phyloP scores from a whole-genome alignment of 2,888 invertebrate genomes.

The Euclidia mi region DNA sequence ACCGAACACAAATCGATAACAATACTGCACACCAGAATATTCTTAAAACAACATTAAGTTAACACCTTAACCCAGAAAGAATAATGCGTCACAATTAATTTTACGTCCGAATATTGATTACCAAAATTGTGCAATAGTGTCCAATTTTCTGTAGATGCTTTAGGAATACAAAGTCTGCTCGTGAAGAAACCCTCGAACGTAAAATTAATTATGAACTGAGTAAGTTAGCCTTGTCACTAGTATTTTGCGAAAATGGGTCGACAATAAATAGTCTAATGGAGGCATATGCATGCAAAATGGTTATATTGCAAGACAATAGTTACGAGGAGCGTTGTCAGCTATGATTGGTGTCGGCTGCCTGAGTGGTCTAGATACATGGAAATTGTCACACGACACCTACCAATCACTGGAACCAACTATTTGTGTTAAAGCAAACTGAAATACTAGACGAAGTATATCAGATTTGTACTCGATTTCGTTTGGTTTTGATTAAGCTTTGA shows the following conservation, averaged over 20 bases:
- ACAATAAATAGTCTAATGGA: constrained; percentile 47
- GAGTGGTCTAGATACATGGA: constrained; percentile 58
- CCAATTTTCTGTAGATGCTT: neutral
- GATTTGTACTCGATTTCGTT: constrained; percentile 38
- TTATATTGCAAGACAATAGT: constrained; percentile 43
- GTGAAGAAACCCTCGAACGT: neutral
- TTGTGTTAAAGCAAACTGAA: constrained; percentile 44
- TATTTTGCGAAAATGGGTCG: constrained; percentile 46
- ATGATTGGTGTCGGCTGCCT: constrained; percentile 36
- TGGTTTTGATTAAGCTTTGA: constrained; percentile 47
- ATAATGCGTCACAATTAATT: constrained; percentile 30
- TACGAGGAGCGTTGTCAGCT: constrained; percentile 34
- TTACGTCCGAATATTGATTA: constrained; percentile 39
- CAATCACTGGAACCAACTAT: constrained; percentile 49
- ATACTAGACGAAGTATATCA: constrained; percentile 36
- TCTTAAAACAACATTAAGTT: constrained; percentile 21
- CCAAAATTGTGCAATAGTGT: constrained; percentile 31
- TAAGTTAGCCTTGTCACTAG: constrained; percentile 35
- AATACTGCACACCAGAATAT: neutral
- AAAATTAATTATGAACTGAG: neutral
- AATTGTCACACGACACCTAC: constrained; percentile 51
- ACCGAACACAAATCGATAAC: neutral
- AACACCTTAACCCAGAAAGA: constrained; percentile 50
- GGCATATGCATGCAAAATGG: constrained; percentile 43
- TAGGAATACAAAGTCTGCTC: neutral